Evolutionary conservation across 2,797 vertebrate species (phyloP).

Genomic region (Neosalanx taihuensis): DNA sequence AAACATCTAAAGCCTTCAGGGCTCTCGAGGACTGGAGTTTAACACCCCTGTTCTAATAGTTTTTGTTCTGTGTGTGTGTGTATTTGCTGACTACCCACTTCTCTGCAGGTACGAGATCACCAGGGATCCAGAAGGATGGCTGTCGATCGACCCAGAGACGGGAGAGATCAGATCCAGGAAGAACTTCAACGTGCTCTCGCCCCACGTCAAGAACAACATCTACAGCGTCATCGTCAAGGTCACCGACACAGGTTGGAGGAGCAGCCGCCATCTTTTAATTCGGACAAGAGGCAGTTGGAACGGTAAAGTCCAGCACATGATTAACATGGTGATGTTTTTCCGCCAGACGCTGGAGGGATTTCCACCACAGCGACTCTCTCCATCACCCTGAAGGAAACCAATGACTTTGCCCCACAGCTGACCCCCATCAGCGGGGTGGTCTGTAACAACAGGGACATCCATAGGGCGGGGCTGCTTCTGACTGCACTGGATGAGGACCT

Average conservation of each 20-base stretch:
- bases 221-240: slow-evolving; percentile 83
- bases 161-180: slow-evolving; percentile 78
- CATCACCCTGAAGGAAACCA: slow-evolving; percentile 86
- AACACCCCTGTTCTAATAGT: too few relatives aligned
- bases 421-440: slow-evolving; percentile 62
- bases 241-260: slow-evolving; percentile 74
- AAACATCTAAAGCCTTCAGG: too few relatives aligned
- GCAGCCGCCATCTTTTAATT: not conserved
- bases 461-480: slow-evolving; percentile 70
- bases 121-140: slow-evolving; percentile 85
- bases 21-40: too few relatives aligned
- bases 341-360: slow-evolving; percentile 64
- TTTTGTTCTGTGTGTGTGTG: not conserved
- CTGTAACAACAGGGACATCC: slow-evolving; percentile 65
- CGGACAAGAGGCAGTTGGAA: not conserved
- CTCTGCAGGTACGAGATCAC: slow-evolving; percentile 79
- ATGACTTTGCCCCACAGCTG: slow-evolving; percentile 86
- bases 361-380: slow-evolving; percentile 80
- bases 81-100: slow-evolving; percentile 15
- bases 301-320: not conserved
- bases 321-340: slow-evolving; percentile 26
- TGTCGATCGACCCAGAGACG: slow-evolving; percentile 72
- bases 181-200: slow-evolving; percentile 77
- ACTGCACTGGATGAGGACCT: slow-evolving; percentile 84
- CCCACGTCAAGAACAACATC: slow-evolving; percentile 78